Percentiles rank a stretch among this genome's conserved stretches.
Conservation (phyloP, 1,140 invertebrate genomes). For the Planococcus citri region DNA sequence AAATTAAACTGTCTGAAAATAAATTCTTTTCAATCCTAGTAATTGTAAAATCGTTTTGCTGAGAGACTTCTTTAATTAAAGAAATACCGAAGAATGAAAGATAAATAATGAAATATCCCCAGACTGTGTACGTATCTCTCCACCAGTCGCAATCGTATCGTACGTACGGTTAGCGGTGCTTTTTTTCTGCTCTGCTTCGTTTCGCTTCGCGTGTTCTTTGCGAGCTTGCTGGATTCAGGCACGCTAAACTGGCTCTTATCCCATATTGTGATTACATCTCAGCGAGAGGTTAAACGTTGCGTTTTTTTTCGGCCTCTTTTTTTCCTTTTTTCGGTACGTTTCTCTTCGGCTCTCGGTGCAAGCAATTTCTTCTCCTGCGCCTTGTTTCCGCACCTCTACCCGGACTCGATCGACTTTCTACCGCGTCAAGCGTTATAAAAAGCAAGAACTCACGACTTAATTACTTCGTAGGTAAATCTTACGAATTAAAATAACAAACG, state of each 20-base stretch:
- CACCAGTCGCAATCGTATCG: too few relatives aligned
- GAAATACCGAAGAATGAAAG: conserved; percentile 19
- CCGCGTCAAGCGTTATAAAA: not conserved
- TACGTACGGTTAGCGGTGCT: too few relatives aligned
- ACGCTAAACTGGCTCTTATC: conserved; percentile 8
- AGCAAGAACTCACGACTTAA: not conserved
- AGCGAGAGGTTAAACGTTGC: conserved; percentile 1
- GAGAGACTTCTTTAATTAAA: conserved; percentile 20
- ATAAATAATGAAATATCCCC: conserved; percentile 18
- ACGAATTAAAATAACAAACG: not conserved
- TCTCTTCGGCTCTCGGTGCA: not conserved
- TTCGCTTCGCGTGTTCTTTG: not conserved
- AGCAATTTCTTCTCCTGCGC: not conserved
- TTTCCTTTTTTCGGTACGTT: not conserved
- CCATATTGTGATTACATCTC: conserved; percentile 17
- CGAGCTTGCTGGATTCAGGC: not conserved
- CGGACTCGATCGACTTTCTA: too few relatives aligned
- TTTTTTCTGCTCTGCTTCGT: not conserved
- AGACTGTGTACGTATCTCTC: not conserved
- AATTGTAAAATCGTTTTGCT: conserved; percentile 19
- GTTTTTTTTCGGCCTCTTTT: not conserved
- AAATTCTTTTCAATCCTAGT: conserved; percentile 18
- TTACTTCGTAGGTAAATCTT: conserved; percentile 13
- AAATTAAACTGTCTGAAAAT: conserved; percentile 20
- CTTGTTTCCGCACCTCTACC: too few relatives aligned